A percentile compares a stretch with the other conserved stretches of the same genome.
These are phyloP conservation scores for Geophilus truncorum DNA, from an alignment of 2,888 invertebrate species.

Conservation along the genomic window DNA sequence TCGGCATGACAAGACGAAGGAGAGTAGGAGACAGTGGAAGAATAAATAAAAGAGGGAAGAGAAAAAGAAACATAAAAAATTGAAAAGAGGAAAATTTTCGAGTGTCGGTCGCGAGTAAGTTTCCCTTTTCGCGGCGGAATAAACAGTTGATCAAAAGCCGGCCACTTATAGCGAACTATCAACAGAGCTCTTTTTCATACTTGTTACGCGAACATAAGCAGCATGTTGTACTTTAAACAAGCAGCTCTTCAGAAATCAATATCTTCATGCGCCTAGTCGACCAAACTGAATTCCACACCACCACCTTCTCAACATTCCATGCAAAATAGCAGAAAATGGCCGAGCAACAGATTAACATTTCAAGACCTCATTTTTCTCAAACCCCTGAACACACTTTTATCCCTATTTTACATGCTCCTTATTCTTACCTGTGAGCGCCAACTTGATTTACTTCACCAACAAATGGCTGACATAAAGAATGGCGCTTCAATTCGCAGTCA, in stretches of 20 bases:
- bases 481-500: too few species aligned
- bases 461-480: too few species aligned
- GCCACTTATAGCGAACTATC: background rate
- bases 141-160: background rate
- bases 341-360: conserved; percentile 12
- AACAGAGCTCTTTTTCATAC: background rate
- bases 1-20: too few species aligned
- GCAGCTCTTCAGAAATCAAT: conserved; percentile 7
- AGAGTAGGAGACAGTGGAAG: background rate
- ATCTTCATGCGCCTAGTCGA: conserved; percentile 12
- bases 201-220: background rate
- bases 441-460: background rate
- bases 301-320: background rate
- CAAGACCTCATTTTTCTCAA: background rate
- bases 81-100: background rate
- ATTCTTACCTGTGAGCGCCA: background rate
- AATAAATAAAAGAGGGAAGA: background rate
- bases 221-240: background rate
- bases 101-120: background rate
- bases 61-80: background rate
- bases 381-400: background rate
- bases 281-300: conserved; percentile 16
- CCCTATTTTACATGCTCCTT: background rate
- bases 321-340: background rate
- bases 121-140: background rate